phyloP scores from a whole-genome alignment of 2,888 invertebrate genomes.

The Aphrophora alni region DNA sequence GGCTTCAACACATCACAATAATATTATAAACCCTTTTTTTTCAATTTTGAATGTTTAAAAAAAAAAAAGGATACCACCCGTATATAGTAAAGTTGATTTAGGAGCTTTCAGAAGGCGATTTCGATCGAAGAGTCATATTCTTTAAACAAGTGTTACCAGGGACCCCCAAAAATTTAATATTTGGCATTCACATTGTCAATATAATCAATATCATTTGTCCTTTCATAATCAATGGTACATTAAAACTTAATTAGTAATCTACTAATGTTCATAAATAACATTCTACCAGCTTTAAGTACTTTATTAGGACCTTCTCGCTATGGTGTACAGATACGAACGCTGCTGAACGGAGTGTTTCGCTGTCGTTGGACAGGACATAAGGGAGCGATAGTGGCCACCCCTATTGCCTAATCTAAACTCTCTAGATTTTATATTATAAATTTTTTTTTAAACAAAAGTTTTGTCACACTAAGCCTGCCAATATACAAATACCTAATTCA shows the following conservation, averaged over 20 bases:
- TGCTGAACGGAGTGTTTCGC: not conserved
- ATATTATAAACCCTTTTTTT: too few relatives aligned
- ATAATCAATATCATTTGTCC: not conserved
- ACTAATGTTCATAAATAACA: not conserved
- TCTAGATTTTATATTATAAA: not conserved
- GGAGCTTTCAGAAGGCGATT: slow-evolving; percentile 7
- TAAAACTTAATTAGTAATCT: not conserved
- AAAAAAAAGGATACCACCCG: too few relatives aligned
- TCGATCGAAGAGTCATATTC: not conserved
- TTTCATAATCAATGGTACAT: too few relatives aligned
- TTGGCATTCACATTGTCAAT: slow-evolving; percentile 21
- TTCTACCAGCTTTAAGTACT: not conserved
- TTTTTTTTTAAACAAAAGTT: slow-evolving; percentile 6
- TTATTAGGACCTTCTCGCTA: not conserved
- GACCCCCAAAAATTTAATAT: slow-evolving; percentile 32
- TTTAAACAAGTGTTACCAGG: not conserved
- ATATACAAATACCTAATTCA: slow-evolving; percentile 9
- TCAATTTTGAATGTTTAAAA: too few relatives aligned
- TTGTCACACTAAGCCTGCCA: not conserved
- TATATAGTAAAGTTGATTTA: too few relatives aligned
- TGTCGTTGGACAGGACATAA: not conserved
- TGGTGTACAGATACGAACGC: not conserved
- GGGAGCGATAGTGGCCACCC: slow-evolving; percentile 21
- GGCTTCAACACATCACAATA: too few relatives aligned
- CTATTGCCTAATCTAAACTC: slow-evolving; percentile 7